phyloP scores from a whole-genome alignment of 2,113 vertebrate genomes.

The Channa maculata region DNA sequence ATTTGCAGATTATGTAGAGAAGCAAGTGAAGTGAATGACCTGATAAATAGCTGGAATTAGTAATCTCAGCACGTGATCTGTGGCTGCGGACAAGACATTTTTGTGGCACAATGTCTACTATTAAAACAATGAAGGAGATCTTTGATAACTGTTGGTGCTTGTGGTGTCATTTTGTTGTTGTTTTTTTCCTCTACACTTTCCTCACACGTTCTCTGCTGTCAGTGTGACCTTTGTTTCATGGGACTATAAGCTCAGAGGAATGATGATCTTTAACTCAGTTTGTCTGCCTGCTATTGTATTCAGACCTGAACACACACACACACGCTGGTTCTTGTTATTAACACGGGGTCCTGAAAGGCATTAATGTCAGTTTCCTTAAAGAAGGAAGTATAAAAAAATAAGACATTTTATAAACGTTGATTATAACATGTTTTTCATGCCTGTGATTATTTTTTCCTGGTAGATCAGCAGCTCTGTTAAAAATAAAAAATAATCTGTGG shows the following conservation, averaged over 20 bases:
- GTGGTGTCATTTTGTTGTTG: not conserved
- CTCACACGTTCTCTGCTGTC: not conserved
- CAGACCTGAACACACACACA: not conserved
- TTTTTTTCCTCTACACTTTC: not conserved
- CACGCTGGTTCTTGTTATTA: no score
- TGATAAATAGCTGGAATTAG: slow-evolving; percentile 50
- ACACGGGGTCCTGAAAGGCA: no score
- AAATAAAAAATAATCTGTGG: no score
- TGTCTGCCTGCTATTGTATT: not conserved
- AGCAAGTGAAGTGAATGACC: slow-evolving; percentile 43
- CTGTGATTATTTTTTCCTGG: no score
- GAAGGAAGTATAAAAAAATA: no score
- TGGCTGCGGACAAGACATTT: slow-evolving; percentile 71
- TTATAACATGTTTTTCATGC: no score
- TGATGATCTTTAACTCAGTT: slow-evolving; percentile 44
- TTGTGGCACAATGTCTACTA: slow-evolving; percentile 76
- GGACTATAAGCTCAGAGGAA: slow-evolving; percentile 28
- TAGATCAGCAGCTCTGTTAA: no score
- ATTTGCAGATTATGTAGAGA: slow-evolving; percentile 64
- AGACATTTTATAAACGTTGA: no score
- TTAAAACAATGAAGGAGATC: slow-evolving; percentile 81
- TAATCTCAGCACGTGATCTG: slow-evolving; percentile 63
- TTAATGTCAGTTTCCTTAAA: no score
- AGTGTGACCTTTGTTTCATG: not conserved
- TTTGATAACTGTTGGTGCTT: slow-evolving; percentile 73